Evolutionary conservation across 2,888 invertebrate genomes (phyloP), one percentile per base, ranked within the genome.

Genomic region (Drosophila buzzatii): DNA sequence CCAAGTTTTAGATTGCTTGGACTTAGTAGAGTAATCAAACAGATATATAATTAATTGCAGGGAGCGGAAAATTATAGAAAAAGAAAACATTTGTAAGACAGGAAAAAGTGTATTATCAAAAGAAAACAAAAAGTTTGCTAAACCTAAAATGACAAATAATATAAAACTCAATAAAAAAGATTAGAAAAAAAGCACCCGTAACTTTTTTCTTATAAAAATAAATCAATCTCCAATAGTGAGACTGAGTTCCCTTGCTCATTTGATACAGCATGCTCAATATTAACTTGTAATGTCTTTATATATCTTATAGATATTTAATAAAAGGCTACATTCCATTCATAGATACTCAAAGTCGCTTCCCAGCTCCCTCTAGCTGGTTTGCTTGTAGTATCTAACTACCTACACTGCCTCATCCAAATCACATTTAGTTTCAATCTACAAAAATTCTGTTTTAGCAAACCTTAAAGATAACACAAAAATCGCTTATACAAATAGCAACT

Each of bases 381-480:
- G 6, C 27, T 27, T 10, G 12, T 0, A 6, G n/a, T n/a, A 6
- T 18, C 6, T 6, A 49, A 31, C 6, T 49, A 18, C 33, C 18
- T n/a, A 0, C 16, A 5, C 16, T 9, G 3, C 8, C 16, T 9
- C 23, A 27, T 9, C 9, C 16, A 18, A 14, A 35, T 7, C 3
- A 18, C 3, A 12, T 35, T 20, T 1, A 6, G 4, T 56, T 20
- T 20, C 16, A 33, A 20, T 5, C 31, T 2, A 27, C 4, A 33
- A 20, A 20, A 31, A 60, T 14, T 39, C 6, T 10, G 20, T 12
- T 27, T 3, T 7, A 18, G 41, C 49, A 39, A 33, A 67, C 33
- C 12, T 53, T 52, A 14, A 52, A 55, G 55, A 27, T 41, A 45
- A 16, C n/a, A 52, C n/a, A 20, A 35, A 51, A 8, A 14, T 23